These are phyloP conservation scores for Rhegmatorhina hoffmannsi DNA, from an alignment of 2,113 vertebrate species.

Conservation along the genomic window DNA sequence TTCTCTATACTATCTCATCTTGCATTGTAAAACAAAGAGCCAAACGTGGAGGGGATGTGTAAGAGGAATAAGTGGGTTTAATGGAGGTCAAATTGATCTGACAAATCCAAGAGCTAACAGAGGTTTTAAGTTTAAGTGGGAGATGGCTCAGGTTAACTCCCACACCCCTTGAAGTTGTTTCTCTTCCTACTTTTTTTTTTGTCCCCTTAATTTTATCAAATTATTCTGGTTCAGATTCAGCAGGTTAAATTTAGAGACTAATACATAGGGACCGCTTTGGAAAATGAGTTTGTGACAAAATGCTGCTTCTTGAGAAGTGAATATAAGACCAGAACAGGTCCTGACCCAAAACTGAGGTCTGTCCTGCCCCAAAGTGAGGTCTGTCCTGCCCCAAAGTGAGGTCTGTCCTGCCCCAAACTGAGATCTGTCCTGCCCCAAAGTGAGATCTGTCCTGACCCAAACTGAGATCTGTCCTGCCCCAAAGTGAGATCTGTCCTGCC, in stretches of 20 bases:
- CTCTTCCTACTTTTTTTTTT: neutral
- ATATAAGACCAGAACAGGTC: neutral
- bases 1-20: neutral
- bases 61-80: neutral
- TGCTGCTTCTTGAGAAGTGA: neutral
- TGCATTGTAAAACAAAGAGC: neutral
- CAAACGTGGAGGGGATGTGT: neutral
- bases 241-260: neutral
- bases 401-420: too few species aligned
- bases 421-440: too few species aligned
- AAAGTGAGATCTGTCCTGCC: too few species aligned
- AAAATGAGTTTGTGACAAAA: neutral
- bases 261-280: neutral
- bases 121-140: neutral
- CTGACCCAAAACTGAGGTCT: neutral
- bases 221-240: neutral
- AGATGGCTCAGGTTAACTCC: neutral
- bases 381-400: neutral
- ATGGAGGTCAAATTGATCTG: neutral
- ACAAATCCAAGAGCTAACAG: neutral
- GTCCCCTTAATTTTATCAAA: neutral
- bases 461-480: too few species aligned
- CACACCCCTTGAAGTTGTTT: neutral
- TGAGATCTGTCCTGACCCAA: too few species aligned
- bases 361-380: neutral